Base-by-base conservation (phyloP, 2,113 vertebrate genomes). In the Grammomys surdaster region DNA sequence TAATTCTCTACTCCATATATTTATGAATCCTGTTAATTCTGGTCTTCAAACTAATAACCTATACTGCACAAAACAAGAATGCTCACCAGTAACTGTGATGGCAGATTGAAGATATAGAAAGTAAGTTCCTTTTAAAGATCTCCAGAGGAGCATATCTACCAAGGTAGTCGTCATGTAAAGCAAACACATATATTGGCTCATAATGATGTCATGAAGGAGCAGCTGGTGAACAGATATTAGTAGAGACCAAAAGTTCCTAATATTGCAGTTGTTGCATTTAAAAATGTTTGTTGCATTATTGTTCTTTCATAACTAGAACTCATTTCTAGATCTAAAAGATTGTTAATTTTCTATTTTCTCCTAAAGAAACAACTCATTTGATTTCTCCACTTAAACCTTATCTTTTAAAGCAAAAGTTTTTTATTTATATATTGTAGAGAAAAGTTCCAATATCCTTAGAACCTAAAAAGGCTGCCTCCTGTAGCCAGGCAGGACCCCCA, bases 91-190 rank as follows among this genome's bases (percentile, higher is more conserved):
- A 88, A 89, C 94, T 16, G 6, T 90, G 14, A 60, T 77, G 63
- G 87, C 43, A 76, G 33, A 58, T 85, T 96, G 24, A 48, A 90
- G 84, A 70, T 51, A 91, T 87, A 89, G 31, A 11, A 33, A 94
- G 12, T 11, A 89, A 56, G 84, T 82, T 89, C 84, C 69, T 72
- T 91, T 93, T 89, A 4, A 26, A 89, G 94, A 67, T 91, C 17
- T 72, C 80, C 80, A 54, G 22, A 54, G 51, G 31, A 60, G 33
- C 56, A 95, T 95, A 76, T 84, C 48, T 94, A 54, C 77, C 69
- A 90, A 95, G 72, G 58, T 7, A 67, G 56, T 60, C 82, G 91
- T 91, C 54, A n/a, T 26, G 40, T 88, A 60, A 48, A 2, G 36
- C 14, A 91, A 77, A 70, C 60, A 77, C 0, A 14, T 43, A 17